Base-by-base conservation (phyloP, 2,888 invertebrate genomes). In the Neoscelio sp. region DNA sequence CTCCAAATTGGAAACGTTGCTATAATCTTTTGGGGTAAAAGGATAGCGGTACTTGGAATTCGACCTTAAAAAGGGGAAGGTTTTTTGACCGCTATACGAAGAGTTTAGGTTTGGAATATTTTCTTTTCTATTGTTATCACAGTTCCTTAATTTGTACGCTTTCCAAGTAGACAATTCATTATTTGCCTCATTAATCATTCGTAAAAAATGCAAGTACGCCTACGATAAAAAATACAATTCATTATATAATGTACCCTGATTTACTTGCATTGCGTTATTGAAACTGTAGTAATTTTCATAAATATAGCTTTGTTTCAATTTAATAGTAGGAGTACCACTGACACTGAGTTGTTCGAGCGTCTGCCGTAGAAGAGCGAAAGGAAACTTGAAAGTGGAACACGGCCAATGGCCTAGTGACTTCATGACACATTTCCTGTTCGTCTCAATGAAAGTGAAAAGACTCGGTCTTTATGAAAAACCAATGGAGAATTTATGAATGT, bases 371-470 rank as follows among this genome's bases (percentile, higher is more conserved):
- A 85, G 82, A 85, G 85, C 84, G 85, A 85, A 85, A 89, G 88
- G 87, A 87, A 82, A 82, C 84, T 82, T 65, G 85, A 87, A 89
- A 89, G 89, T 90, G 85, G 90, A 88, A 90, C 89, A 86, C 85
- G 89, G 88, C 88, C 89, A 87, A 85, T 86, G 88, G 86, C 89
- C 88, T 85, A 87, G 82, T 89, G 89, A 87, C 89, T 89, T 85
- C 85, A 68, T 90, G 89, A 89, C 89, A 87, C 85, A 88, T 90
- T 89, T 87, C 84, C 83, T 84, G 80, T 80, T 84, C 82, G 83
- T 82, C 85, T 85, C 85, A 88, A 89, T 85, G 90, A 90, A 90
- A 90, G 90, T 90, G 90, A 89, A 90, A 89, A 87, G 86, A 85
- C 84, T 81, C 80, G 82, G 58, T 74, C 79, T 82, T 85, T 85